A percentile compares a stretch with the other conserved stretches of the same genome.
Conservation (phyloP, 1,140 invertebrate species). For the Paralvinella palmiformis region DNA sequence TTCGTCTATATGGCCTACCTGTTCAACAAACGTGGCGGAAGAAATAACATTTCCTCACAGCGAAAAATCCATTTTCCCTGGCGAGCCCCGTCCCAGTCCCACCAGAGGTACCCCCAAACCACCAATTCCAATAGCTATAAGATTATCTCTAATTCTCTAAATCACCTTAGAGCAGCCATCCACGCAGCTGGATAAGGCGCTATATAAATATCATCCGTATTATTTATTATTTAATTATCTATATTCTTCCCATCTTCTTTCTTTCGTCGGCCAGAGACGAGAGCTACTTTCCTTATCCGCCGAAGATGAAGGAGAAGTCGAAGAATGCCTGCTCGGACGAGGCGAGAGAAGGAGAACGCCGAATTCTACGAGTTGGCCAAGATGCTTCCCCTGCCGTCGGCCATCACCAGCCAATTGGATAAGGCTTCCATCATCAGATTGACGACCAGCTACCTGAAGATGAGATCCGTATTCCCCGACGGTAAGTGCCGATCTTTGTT, state of each 20-base stretch:
- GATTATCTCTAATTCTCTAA: not conserved
- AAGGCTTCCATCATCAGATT: conserved; percentile 98
- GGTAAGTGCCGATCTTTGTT: conserved; percentile 9
- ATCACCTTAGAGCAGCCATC: not conserved
- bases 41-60: too few species aligned
- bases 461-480: conserved; percentile 45
- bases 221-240: not conserved
- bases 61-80: too few species aligned
- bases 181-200: not conserved
- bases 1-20: too few species aligned
- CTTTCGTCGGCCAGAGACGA: not conserved
- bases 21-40: too few species aligned
- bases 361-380: conserved; percentile 98
- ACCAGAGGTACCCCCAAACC: too few species aligned
- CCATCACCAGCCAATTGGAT: conserved; percentile 95
- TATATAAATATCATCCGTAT: not conserved
- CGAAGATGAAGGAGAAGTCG: conserved; percentile 84
- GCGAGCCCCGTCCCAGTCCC: too few species aligned
- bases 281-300: too few species aligned
- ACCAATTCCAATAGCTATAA: not conserved
- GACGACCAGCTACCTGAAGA: conserved; percentile 92
- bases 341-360: conserved; percentile 94
- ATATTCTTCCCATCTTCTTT: not conserved
- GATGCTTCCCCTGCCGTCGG: conserved; percentile 90
- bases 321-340: conserved; percentile 87